Evolutionary conservation across 2,797 vertebrate genomes (phyloP).

Genomic region (Triplophysa bombifrons): DNA sequence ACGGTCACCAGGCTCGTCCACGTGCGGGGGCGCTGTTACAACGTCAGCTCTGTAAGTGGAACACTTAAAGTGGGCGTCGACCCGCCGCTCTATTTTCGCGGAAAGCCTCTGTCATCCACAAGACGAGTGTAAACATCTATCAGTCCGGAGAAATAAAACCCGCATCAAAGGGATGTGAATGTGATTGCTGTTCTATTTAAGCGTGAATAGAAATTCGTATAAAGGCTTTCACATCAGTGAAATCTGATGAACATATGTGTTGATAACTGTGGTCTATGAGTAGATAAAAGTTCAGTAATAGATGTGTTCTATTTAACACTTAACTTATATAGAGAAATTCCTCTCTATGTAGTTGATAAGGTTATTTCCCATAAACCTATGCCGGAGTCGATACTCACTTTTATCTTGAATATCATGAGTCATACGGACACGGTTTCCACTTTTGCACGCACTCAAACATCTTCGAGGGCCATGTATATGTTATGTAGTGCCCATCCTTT

Average conservation of each 20-base stretch:
- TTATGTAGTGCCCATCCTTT: no score
- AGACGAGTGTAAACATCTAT: constrained; percentile 35
- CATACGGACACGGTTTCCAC: not conserved
- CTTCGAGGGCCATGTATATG: no score
- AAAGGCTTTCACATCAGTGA: no score
- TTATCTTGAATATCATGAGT: not conserved
- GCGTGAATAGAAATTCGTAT: not conserved
- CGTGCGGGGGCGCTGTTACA: constrained; percentile 57
- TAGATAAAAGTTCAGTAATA: no score
- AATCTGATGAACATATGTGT: no score
- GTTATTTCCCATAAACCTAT: not conserved
- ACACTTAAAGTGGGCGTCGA: constrained; percentile 46
- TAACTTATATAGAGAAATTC: not conserved
- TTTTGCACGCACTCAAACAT: not conserved
- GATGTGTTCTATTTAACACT: no score
- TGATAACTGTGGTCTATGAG: no score
- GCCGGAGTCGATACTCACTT: not conserved
- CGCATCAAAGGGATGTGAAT: not conserved
- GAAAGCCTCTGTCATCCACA: constrained; percentile 26
- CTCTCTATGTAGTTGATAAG: not conserved
- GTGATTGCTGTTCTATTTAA: constrained; percentile 4
- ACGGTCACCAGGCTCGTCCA: constrained; percentile 61
- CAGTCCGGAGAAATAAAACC: not conserved
- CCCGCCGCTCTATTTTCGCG: constrained; percentile 51
- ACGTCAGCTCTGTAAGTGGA: constrained; percentile 42